A percentile compares a stretch with the other conserved stretches of the same genome.
phyloP scores from a whole-genome alignment of 2,113 vertebrate species.

The Gorsachius goisagi region DNA sequence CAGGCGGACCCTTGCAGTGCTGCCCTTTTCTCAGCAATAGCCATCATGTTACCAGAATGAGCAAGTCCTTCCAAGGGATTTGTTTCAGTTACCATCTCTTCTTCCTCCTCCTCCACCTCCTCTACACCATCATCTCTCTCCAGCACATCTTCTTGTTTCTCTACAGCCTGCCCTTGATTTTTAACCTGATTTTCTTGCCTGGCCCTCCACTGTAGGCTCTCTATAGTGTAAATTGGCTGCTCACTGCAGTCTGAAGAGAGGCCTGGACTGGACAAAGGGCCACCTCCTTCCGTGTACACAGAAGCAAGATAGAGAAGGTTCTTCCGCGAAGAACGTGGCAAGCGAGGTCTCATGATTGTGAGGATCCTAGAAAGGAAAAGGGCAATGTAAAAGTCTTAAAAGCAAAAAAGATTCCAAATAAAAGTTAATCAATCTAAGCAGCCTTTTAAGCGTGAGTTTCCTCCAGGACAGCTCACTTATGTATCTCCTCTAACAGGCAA shows the following conservation, averaged over 20 bases:
- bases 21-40: constrained; percentile 76
- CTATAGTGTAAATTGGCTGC: constrained; percentile 87
- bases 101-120: constrained; percentile 56
- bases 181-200: constrained; percentile 55
- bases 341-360: constrained; percentile 84
- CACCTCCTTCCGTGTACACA: constrained; percentile 86
- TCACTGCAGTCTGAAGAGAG: constrained; percentile 29
- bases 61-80: constrained; percentile 58
- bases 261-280: constrained; percentile 16
- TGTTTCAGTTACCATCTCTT: constrained; percentile 64
- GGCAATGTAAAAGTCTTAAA: neutral
- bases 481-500: neutral
- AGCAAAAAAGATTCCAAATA: neutral
- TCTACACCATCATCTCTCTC: constrained; percentile 26
- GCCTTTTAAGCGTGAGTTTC: neutral
- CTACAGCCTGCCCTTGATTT: constrained; percentile 23
- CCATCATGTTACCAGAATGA: constrained; percentile 60
- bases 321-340: constrained; percentile 79
- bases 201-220: constrained; percentile 82
- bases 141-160: neutral
- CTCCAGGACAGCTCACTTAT: neutral
- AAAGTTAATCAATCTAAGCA: neutral
- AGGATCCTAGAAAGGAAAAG: constrained; percentile 78
- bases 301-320: constrained; percentile 85
- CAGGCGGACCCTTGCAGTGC: constrained; percentile 84